Percentiles rank a stretch among this genome's conserved stretches.
Conservation (phyloP, 2,888 invertebrate species). For the Oscheius sp. region DNA sequence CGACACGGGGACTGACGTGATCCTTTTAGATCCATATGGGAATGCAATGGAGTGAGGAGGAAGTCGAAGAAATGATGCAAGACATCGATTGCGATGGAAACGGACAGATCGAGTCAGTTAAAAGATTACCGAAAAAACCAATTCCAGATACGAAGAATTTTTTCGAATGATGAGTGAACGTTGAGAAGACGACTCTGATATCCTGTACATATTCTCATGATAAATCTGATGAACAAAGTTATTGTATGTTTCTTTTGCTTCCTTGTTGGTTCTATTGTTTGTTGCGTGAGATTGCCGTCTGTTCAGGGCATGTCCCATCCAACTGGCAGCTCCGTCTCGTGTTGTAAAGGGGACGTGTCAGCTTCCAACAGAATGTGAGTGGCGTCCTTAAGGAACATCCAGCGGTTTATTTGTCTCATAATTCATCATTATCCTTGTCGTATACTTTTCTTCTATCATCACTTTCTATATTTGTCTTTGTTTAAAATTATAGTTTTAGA, state of each 20-base stretch:
- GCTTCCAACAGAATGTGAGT: slow-evolving; percentile 13
- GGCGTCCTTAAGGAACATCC: neutral
- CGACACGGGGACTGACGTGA: no score
- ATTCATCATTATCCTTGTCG: neutral
- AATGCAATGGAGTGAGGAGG: slow-evolving; percentile 68
- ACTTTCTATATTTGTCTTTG: neutral
- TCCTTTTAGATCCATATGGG: slow-evolving; percentile 62
- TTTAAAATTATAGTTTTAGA: neutral
- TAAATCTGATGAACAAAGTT: no score
- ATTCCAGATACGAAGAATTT: slow-evolving; percentile 1
- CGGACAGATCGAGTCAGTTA: neutral
- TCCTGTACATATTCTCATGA: neutral
- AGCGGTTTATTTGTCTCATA: neutral
- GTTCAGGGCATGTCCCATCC: neutral
- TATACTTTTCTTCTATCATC: no score
- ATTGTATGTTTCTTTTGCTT: neutral
- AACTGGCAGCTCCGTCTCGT: slow-evolving; percentile 4
- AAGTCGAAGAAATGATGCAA: slow-evolving; percentile 67
- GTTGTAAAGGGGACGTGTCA: slow-evolving; percentile 14
- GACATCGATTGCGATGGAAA: slow-evolving; percentile 56
- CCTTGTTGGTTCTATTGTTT: neutral
- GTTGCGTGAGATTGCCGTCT: slow-evolving; percentile 18
- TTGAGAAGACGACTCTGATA: neutral
- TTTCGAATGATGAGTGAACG: neutral
- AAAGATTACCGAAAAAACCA: no score